Base-by-base conservation (phyloP, 2,888 invertebrate species). In the Cryptocephalus primarius region DNA sequence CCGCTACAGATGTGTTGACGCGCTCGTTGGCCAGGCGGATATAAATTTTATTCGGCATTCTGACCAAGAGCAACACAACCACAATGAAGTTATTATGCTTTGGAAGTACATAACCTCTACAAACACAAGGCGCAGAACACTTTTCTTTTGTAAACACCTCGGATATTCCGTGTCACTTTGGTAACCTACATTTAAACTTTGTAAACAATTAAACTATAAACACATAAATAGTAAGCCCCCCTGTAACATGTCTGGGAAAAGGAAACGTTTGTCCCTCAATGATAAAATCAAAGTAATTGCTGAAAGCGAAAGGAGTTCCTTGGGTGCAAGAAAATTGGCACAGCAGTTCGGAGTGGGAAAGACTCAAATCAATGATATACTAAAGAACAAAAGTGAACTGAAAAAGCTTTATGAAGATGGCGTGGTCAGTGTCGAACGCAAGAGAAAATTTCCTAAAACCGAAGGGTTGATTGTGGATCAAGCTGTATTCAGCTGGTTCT, bases 1-100 rank as follows among this genome's bases (percentile, higher is more conserved):
- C 64, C 22, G 75, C 71, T 22, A 78, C 72, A 50, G 72, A 73
- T 52, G 75, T 74, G 60, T 82, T 77, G 0, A 83, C 80, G 53
- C 83, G 75, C 62, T 82, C 77, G 1, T 78, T 73, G 9, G 83
- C 83, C 52, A 83, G 66, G 34, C 77, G 74, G 56, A 84, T 81
- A 47, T 76, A 74, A 44, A 82, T 82, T 60, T 70, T 59, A 48
- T 60, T 52, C 9, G 61, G 49, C 62, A 62, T 62, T 48, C 52
- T 49, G 2, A 36, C n/a, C 22, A 22, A 22, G 22, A 22, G 6
- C 22, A 22, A 22, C 22, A n/a, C n/a, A n/a, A n/a, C n/a, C n/a
- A n/a, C n/a, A n/a, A n/a, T n/a, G n/a, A n/a, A n/a, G n/a, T n/a
- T n/a, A n/a, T n/a, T n/a, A n/a, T n/a, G n/a, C n/a, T n/a, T n/a